These are phyloP conservation scores for Melinopterus prodromus DNA, from an alignment of 2,888 invertebrate species.

Conservation along the genomic window DNA sequence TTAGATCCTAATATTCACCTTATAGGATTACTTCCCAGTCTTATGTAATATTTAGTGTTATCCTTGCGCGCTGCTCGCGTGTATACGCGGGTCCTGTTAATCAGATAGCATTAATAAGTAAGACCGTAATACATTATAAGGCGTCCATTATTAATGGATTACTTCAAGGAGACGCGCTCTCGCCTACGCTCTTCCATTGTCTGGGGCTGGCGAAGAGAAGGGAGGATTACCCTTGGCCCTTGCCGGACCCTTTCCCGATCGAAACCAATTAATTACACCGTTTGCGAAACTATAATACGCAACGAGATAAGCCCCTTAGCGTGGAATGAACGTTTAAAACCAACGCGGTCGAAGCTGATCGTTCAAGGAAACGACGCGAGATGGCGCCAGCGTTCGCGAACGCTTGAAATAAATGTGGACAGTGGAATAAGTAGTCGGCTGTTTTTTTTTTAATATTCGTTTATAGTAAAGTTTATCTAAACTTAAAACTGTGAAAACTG, in stretches of 20 bases:
- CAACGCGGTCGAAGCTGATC: too few relatives aligned
- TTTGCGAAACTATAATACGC: not conserved
- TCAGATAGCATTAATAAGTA: not conserved
- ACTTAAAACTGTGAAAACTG: too few relatives aligned
- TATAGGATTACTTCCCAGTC: not conserved
- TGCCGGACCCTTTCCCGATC: not conserved
- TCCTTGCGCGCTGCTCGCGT: not conserved
- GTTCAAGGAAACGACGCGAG: too few relatives aligned
- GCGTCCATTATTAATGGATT: constrained; percentile 4
- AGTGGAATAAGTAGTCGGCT: too few relatives aligned
- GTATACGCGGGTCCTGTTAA: not conserved
- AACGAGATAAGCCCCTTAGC: not conserved
- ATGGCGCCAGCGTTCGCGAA: too few relatives aligned
- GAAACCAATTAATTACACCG: constrained; percentile 4
- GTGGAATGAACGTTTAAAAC: not conserved
- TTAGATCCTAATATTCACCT: not conserved
- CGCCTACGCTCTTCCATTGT: constrained; percentile 4
- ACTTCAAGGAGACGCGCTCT: not conserved
- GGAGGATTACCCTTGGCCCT: not conserved
- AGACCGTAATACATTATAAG: not conserved
- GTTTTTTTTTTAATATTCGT: too few relatives aligned
- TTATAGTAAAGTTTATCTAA: too few relatives aligned
- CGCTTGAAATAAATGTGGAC: too few relatives aligned
- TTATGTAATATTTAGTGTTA: not conserved
- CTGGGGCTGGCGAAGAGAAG: not conserved